Percentiles rank a stretch among this genome's conserved stretches.
phyloP scores from a whole-genome alignment of 1,140 invertebrate genomes.

The Vanessa tameamea region DNA sequence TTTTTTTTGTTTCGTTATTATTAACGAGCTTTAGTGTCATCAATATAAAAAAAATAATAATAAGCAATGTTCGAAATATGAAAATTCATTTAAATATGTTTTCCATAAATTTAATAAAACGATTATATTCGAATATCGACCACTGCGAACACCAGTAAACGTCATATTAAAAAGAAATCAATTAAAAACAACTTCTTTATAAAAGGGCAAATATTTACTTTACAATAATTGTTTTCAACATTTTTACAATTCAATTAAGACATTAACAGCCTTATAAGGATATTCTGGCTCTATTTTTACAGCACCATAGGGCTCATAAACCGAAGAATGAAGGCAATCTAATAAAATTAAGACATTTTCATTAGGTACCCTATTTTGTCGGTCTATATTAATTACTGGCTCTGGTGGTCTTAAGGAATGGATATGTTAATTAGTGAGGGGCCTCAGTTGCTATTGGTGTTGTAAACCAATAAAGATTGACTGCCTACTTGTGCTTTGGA shows the following conservation, averaged over 20 bases:
- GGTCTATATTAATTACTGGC: constrained; percentile 60
- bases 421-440: constrained; percentile 74
- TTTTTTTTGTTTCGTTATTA: no score
- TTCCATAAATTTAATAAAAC: no score
- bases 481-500: constrained; percentile 65
- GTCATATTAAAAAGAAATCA: no score
- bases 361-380: constrained; percentile 75
- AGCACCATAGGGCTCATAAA: constrained; percentile 57
- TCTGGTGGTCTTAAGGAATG: constrained; percentile 73
- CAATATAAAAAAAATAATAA: no score
- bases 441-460: constrained; percentile 62
- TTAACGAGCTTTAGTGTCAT: no score
- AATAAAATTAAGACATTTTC: constrained; percentile 79
- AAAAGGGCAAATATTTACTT: constrained; percentile 1
- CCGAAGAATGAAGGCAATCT: constrained; percentile 49
- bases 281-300: constrained; percentile 52
- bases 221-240: background rate
- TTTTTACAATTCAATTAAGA: constrained; percentile 22
- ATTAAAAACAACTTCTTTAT: no score
- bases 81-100: no score
- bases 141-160: no score
- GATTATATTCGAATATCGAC: no score
- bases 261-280: constrained; percentile 32
- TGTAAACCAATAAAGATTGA: constrained; percentile 68
- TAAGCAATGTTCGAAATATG: no score